phyloP scores from a whole-genome alignment of 2,797 vertebrate species.

The Sebastes nivosus region DNA sequence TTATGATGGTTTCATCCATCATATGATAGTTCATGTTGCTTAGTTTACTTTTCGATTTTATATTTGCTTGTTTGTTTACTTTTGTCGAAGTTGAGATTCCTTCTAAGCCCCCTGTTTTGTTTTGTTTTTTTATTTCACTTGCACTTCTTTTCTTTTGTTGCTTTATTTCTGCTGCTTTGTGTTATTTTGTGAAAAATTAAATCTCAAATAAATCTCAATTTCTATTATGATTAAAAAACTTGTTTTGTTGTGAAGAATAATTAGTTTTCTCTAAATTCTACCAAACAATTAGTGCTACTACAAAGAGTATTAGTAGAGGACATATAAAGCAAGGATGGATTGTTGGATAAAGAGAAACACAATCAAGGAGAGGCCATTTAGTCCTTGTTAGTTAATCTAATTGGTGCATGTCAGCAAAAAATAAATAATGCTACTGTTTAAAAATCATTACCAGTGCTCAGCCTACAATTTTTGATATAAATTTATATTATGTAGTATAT shows the following conservation, averaged over 20 bases:
- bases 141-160: too few species aligned
- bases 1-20: neutral
- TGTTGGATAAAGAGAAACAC: slow-evolving; percentile 12
- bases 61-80: too few species aligned
- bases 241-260: neutral
- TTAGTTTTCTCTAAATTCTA: neutral
- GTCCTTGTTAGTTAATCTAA: slow-evolving; percentile 8
- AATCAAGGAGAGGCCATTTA: slow-evolving; percentile 6
- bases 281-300: slow-evolving; percentile 1
- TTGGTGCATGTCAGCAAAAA: slow-evolving; percentile 1
- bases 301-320: slow-evolving; percentile 2
- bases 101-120: too few species aligned
- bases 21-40: too few species aligned
- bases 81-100: too few species aligned
- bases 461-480: neutral
- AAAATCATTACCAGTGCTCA: neutral
- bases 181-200: too few species aligned
- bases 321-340: neutral
- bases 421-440: neutral
- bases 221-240: neutral
- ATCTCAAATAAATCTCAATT: too few species aligned
- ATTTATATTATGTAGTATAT: neutral
- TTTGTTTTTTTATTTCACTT: too few species aligned
- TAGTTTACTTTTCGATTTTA: too few species aligned
- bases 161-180: too few species aligned